Percentiles rank a stretch among this genome's conserved stretches.
phyloP scores from a whole-genome alignment of 2,113 vertebrate species.

The Sceloporus undulatus region DNA sequence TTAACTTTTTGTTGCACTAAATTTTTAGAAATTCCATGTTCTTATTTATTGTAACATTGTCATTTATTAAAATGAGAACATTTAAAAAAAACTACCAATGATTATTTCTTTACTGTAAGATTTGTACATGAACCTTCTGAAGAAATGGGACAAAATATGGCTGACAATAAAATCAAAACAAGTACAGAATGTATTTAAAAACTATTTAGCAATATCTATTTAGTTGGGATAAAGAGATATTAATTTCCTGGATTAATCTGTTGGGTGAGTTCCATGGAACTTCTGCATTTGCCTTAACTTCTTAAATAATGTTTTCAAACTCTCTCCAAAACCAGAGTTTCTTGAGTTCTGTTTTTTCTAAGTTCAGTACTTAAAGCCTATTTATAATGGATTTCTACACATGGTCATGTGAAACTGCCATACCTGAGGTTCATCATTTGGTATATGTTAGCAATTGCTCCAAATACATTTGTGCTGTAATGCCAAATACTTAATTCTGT shows the following conservation, averaged over 20 bases:
- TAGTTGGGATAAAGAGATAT: not conserved
- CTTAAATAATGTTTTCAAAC: no score
- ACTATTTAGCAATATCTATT: no score
- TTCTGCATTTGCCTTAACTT: no score
- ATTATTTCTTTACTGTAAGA: no score
- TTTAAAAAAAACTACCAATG: no score
- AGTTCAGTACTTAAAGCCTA: not conserved
- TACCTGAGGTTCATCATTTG: no score
- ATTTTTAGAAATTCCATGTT: not conserved
- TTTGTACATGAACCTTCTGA: no score
- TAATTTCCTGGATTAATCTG: not conserved
- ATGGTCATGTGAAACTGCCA: not conserved
- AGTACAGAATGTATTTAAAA: no score
- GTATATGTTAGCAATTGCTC: not conserved
- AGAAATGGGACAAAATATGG: no score
- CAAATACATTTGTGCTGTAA: not conserved
- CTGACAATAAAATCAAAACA: no score
- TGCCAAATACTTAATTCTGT: not conserved
- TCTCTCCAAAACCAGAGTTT: no score
- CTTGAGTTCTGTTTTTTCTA: no score
- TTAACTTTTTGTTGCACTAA: conserved; percentile 30
- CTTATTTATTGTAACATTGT: not conserved
- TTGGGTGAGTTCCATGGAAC: not conserved
- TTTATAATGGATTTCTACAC: not conserved
- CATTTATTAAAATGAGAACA: not conserved